These are phyloP conservation scores for Tenthredo scrophulariae DNA, from an alignment of 2,888 invertebrate genomes.

Conservation along the genomic window DNA sequence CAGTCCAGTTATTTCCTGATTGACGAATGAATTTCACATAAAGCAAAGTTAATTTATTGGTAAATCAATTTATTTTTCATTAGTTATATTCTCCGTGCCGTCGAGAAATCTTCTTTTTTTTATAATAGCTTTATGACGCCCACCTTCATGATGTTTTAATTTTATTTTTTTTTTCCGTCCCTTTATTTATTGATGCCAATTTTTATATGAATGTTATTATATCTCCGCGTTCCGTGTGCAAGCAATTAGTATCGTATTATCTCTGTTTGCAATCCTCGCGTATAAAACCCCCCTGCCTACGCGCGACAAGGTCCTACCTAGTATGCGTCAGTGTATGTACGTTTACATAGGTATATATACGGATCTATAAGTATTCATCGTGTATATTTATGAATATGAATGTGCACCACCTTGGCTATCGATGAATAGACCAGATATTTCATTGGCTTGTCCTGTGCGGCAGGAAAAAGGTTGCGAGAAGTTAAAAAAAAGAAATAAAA, in stretches of 20 bases:
- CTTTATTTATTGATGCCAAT: background rate
- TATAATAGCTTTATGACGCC: background rate
- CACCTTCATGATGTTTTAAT: background rate
- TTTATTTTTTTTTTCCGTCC: background rate
- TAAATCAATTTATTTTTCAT: background rate
- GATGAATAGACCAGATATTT: background rate
- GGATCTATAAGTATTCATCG: background rate
- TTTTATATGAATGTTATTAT: constrained; percentile 35
- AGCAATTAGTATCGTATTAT: constrained; percentile 45
- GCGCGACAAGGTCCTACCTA: constrained; percentile 19
- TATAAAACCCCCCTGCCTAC: constrained; percentile 4
- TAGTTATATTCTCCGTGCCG: background rate
- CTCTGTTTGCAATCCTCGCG: constrained; percentile 38
- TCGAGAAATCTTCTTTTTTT: background rate
- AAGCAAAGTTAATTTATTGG: background rate
- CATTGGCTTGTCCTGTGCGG: background rate
- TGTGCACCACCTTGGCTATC: background rate
- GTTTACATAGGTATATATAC: background rate
- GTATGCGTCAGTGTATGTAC: background rate
- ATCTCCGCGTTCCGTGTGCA: constrained; percentile 13
- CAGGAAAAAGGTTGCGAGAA: background rate
- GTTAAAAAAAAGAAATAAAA: background rate
- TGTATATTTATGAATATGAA: constrained; percentile 6
- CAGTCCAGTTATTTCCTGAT: background rate
- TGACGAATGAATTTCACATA: background rate